Percentiles rank a stretch among this genome's conserved stretches.
phyloP scores from a whole-genome alignment of 2,888 invertebrate species.

The Eupsilia transversa region DNA sequence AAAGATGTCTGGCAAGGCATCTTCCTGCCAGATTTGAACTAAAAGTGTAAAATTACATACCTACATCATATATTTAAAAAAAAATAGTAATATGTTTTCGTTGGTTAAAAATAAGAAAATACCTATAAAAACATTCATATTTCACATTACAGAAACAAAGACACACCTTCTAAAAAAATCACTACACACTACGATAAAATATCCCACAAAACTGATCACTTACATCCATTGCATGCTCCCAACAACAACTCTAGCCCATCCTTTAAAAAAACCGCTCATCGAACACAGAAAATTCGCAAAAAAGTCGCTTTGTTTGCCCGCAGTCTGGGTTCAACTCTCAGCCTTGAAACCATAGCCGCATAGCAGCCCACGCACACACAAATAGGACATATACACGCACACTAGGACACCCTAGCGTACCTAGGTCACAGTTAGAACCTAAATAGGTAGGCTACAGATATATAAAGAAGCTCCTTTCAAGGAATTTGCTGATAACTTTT shows the following conservation, averaged over 20 bases:
- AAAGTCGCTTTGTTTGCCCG: slow-evolving; percentile 28
- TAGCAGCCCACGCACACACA: slow-evolving; percentile 52
- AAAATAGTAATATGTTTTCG: too few relatives aligned
- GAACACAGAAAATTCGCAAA: slow-evolving; percentile 10
- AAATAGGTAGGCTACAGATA: slow-evolving; percentile 26
- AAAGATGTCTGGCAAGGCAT: too few relatives aligned
- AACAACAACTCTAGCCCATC: neutral
- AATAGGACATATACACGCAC: slow-evolving; percentile 28
- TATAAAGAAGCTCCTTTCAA: slow-evolving; percentile 8
- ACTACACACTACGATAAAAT: neutral
- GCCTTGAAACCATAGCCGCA: slow-evolving; percentile 69
- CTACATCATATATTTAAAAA: too few relatives aligned
- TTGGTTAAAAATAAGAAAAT: too few relatives aligned
- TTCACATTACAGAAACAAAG: too few relatives aligned
- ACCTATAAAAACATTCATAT: too few relatives aligned
- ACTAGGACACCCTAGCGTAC: slow-evolving; percentile 45
- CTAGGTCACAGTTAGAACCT: slow-evolving; percentile 46
- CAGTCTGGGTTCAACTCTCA: slow-evolving; percentile 39
- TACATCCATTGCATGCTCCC: slow-evolving; percentile 25
- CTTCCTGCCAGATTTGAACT: too few relatives aligned
- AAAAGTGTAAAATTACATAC: too few relatives aligned
- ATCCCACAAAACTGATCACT: slow-evolving; percentile 1
- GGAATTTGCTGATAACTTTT: slow-evolving; percentile 3
- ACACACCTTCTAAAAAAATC: neutral
- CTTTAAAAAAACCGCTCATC: slow-evolving; percentile 2